Base-by-base conservation (phyloP, 2,113 vertebrate genomes). In the Myiozetetes cayanensis region DNA sequence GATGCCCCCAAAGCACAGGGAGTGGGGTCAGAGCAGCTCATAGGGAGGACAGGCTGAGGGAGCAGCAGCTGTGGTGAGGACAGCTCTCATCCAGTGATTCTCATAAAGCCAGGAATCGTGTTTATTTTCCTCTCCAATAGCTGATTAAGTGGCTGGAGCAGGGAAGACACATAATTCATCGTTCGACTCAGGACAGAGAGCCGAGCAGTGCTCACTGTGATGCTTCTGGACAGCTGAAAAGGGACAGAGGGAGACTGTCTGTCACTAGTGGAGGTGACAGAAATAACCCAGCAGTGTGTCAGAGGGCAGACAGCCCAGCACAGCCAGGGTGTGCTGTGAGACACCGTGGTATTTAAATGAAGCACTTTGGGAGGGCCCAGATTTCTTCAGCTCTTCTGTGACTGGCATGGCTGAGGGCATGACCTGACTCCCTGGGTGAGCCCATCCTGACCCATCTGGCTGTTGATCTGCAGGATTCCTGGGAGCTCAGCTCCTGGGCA, bases 181-280 rank as follows among this genome's bases (percentile, higher is more conserved):
- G 0, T 80, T 72, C 77, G 86, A 46, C 37, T 79, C 8, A 0
- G 46, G 70, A 90, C 25, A 23, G 41, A 49, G 56, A 90, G 39
- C 55, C 28, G 5, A 58, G 77, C 52, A 33, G 61, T 92, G 49
- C 44, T 84, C 15, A 1, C 89, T 62, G 49, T 95, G 95, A 94
- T 81, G 62, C 67, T 62, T 94, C 93, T 78, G 89, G 85, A 58
- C 95, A 96, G 95, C 87, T 97, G 96, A 79, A 55, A 95, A 39
- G 50, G 87, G 77, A 85, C 84, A 88, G 81, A 35, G 50, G 35
- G 82, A 80, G 77, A 84, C 75, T 11, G 85, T 50, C 67, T 91
- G 85, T 91, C 88, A 49, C 2, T 73, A 28, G 17, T 61, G 87
- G 75, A 78, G 4, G 4, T 53, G 91, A 75, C 94, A 79, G 86